Percentiles rank a stretch among this genome's conserved stretches.
phyloP scores from a whole-genome alignment of 2,113 vertebrate species.

The Zosterops japonicus region DNA sequence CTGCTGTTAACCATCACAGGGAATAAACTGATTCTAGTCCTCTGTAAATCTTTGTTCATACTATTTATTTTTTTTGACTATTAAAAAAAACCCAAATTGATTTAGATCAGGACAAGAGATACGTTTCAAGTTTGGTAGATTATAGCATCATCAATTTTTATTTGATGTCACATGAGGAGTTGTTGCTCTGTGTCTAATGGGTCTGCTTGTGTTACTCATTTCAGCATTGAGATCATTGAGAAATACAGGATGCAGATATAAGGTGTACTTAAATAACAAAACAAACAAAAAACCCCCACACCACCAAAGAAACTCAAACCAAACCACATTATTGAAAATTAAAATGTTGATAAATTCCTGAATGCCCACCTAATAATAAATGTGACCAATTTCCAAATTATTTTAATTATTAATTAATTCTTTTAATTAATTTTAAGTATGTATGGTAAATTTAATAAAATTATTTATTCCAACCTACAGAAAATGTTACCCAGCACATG shows the following conservation, averaged over 20 bases:
- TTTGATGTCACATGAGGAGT: background rate
- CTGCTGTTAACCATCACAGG: background rate
- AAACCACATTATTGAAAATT: background rate
- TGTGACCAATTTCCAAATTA: background rate
- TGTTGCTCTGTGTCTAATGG: background rate
- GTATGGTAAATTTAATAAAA: background rate
- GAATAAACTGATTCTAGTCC: background rate
- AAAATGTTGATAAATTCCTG: background rate
- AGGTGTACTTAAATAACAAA: background rate
- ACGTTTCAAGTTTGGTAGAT: background rate
- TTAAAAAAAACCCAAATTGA: background rate
- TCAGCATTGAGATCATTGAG: background rate
- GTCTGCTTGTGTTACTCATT: background rate
- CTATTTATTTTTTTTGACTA: background rate
- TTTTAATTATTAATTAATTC: background rate
- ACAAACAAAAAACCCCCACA: accelerated
- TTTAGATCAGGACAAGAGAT: background rate
- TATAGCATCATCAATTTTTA: background rate
- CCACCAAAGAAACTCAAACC: background rate
- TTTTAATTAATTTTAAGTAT: background rate
- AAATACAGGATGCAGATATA: background rate
- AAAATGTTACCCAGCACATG: background rate
- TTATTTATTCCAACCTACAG: background rate
- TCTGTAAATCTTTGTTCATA: background rate
- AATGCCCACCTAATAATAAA: background rate